Evolutionary conservation across 2,797 vertebrate species (phyloP), one percentile per base, ranked within the genome.

Genomic region (Silurus lanzhouensis): DNA sequence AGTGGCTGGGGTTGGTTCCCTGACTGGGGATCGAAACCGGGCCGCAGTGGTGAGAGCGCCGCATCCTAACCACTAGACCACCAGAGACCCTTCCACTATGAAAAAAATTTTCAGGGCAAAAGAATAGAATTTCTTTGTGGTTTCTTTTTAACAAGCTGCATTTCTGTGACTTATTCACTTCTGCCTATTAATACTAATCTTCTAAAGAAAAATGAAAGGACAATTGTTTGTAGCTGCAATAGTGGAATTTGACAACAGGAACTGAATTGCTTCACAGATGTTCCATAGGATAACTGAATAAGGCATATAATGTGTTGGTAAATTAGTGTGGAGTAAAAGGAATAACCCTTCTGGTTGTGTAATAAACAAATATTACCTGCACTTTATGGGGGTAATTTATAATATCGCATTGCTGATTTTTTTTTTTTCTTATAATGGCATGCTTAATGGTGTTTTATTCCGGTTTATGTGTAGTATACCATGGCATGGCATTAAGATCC

Each of bases 401-500:
- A 75, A 14, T 13, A 25, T 74, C 0, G 6, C 22, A 1, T n/a
- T 72, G 46, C 46, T 74, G 46, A 74, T 72, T 2, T 14, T 52
- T 7, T 52, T 7, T 46, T n/a, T 75, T 75, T 75, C 72, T n/a
- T 75, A 55, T 55, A 57, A 55, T n/a, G 19, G 22, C 48, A 25
- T 74, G n/a, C 5, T 25, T 25, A 22, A 55, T 55, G 44, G 9
- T 44, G 20, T 46, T 71, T 12, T 44, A 46, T 71, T 87, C 86
- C 19, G 6, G 58, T 20, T 70, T 71, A 22, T 22, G 48, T 52
- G 10, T 52, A 10, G 38, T 38, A 38, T 38, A 4, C 38, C 38
- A 1, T 12, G 52, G 76, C 58, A 61, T 83, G 82, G 38, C 78
- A 85, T 86, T 90, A 84, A 79, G 83, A 85, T 75, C 81, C 61